phyloP scores from a whole-genome alignment of 2,797 vertebrate genomes.

The Parotocinclus haroldoi region DNA sequence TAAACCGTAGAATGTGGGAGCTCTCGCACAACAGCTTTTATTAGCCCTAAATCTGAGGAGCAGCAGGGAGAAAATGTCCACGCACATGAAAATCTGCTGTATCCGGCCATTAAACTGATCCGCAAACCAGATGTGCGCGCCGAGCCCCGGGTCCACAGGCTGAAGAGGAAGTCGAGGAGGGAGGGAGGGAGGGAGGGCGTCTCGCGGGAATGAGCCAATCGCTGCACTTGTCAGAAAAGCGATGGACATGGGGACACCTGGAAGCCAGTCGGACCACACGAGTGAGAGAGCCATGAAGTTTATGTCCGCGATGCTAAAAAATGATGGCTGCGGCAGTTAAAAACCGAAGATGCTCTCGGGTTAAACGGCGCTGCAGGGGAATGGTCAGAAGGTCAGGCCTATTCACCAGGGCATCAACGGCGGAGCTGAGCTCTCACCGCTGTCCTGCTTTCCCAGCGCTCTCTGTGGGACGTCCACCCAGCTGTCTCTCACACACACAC shows the following conservation, averaged over 20 bases:
- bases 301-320: neutral
- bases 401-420: slow-evolving; percentile 61
- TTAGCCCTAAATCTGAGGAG: slow-evolving; percentile 34
- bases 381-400: slow-evolving; percentile 63
- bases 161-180: slow-evolving; percentile 16
- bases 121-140: slow-evolving; percentile 70
- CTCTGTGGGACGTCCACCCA: slow-evolving; percentile 80
- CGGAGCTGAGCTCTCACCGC: slow-evolving; percentile 53
- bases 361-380: slow-evolving; percentile 9
- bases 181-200: slow-evolving; percentile 1
- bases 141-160: slow-evolving; percentile 42
- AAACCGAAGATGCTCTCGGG: slow-evolving; percentile 15
- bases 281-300: neutral
- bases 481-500: slow-evolving; percentile 68
- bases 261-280: neutral
- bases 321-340: neutral
- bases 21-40: slow-evolving; percentile 27
- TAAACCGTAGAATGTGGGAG: slow-evolving; percentile 12
- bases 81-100: slow-evolving; percentile 65
- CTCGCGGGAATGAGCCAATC: slow-evolving; percentile 9
- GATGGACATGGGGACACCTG: slow-evolving; percentile 23
- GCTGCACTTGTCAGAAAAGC: slow-evolving; percentile 35
- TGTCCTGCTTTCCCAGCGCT: slow-evolving; percentile 52
- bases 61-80: slow-evolving; percentile 55
- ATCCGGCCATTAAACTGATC: slow-evolving; percentile 72